Conservation (phyloP, 2,888 invertebrate species). For the Lamellibrachia satsuma region DNA sequence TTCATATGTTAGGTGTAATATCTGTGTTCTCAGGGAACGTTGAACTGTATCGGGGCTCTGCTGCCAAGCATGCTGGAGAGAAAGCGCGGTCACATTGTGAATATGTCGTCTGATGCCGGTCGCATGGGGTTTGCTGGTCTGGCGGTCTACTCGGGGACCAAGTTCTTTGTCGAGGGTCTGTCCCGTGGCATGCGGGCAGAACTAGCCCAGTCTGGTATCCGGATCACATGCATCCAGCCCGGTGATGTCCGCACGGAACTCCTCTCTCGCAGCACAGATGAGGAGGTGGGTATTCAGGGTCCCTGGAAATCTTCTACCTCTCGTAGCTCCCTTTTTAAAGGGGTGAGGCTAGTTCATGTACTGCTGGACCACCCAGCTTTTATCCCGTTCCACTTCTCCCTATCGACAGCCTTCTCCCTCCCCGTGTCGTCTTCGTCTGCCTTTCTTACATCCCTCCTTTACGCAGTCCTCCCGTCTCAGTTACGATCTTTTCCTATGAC, state of each 20-base stretch:
- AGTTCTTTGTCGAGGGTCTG: conserved; percentile 67
- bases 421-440: too few relatives aligned
- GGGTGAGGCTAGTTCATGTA: too few relatives aligned
- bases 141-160: conserved; percentile 66
- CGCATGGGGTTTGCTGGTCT: conserved; percentile 64
- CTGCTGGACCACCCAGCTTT: too few relatives aligned
- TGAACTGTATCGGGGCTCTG: conserved; percentile 64
- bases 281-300: conserved; percentile 53
- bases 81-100: conserved; percentile 64
- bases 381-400: too few relatives aligned
- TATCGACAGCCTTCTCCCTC: too few relatives aligned
- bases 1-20: neutral
- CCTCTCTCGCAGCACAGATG: conserved; percentile 57
- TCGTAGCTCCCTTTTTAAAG: too few relatives aligned
- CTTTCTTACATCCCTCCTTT: too few relatives aligned
- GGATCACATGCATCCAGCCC: conserved; percentile 66
- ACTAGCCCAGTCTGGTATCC: conserved; percentile 57
- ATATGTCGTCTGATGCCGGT: conserved; percentile 67
- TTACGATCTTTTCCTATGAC: too few relatives aligned
- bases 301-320: neutral
- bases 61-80: conserved; percentile 63
- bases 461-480: too few relatives aligned
- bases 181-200: conserved; percentile 65
- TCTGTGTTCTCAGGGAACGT: conserved; percentile 56
- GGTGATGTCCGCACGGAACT: conserved; percentile 66